Base-by-base conservation (phyloP, 2,797 vertebrate genomes). In the Champsocephalus gunnari region DNA sequence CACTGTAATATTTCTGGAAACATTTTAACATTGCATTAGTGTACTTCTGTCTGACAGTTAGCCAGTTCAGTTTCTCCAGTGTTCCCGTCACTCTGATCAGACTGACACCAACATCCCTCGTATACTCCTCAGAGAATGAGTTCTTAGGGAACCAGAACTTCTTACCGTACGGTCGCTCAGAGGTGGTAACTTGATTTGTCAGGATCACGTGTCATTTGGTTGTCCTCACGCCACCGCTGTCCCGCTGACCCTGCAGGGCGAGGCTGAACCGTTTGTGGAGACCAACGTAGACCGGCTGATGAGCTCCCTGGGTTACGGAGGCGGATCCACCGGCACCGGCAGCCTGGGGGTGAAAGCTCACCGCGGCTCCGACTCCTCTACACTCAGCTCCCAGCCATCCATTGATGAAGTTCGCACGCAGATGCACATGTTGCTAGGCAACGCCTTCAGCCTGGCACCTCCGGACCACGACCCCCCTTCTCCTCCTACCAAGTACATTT, bases 381-480 rank as follows among this genome's bases (percentile, higher is more conserved):
- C 98, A 1, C 94, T 99, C 84, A 99, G 98, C 94, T 99, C 98
- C 1, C 97, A 99, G 94, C 98, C 98, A 0, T 99, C 98, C 88
- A 98, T 99, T 71, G 97, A 99, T 3, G 98, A 99, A 90, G 98
- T 99, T 85, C 94, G 97, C 71, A 96, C 97, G 68, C 98, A 99
- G 94, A 99, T 99, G 98, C 98, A 99, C 65, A 96, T 99, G 96
- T 95, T 99, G 75, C 94, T 99, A 88, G 98, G 98, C 91, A 98
- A 99, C 84, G 97, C 98, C 56, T 99, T 99, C 92, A 98, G 97
- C 93, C 93, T 99, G 92, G 98, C 90, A 19, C 90, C 97, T 9
- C 97, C 97, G 0, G 95, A 97, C 84, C 93, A 92, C 0, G 96
- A 97, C 82, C 93, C 93, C 81, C 96, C 32, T 86, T 95, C 38